These are phyloP conservation scores for Pharmacophagus antenor DNA, from an alignment of 2,888 invertebrate species.

Conservation along the genomic window DNA sequence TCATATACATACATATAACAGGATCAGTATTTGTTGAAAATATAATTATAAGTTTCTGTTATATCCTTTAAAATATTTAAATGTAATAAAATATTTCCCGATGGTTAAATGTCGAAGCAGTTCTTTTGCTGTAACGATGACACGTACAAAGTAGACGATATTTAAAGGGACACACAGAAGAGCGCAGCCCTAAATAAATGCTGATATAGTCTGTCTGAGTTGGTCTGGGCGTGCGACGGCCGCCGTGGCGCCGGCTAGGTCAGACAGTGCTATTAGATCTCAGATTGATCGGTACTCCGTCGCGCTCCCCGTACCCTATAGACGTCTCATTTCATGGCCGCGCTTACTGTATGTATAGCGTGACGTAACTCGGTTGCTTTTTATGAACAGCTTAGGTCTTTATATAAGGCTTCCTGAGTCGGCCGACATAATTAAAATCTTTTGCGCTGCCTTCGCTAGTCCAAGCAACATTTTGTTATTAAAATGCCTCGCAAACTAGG, in stretches of 20 bases:
- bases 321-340: slow-evolving; percentile 42
- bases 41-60: no score
- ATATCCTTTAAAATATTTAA: no score
- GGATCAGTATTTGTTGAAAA: no score
- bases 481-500: slow-evolving; percentile 24
- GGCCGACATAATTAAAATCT: slow-evolving; percentile 47
- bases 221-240: slow-evolving; percentile 53
- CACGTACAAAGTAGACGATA: neutral
- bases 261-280: slow-evolving; percentile 68
- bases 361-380: slow-evolving; percentile 42
- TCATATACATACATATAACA: no score
- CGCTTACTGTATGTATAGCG: slow-evolving; percentile 37
- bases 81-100: no score
- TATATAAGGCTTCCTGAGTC: slow-evolving; percentile 55
- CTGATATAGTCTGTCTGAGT: slow-evolving; percentile 42
- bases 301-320: slow-evolving; percentile 52
- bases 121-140: neutral
- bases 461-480: slow-evolving; percentile 27
- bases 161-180: slow-evolving; percentile 16
- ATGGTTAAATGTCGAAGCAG: no score
- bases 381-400: slow-evolving; percentile 47
- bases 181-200: slow-evolving; percentile 31
- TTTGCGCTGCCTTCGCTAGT: slow-evolving; percentile 29
- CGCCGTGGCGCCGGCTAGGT: slow-evolving; percentile 69
- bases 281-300: slow-evolving; percentile 71